These are phyloP conservation scores for Hesperophylax magnus DNA, from an alignment of 1,140 invertebrate genomes.

Conservation along the genomic window DNA sequence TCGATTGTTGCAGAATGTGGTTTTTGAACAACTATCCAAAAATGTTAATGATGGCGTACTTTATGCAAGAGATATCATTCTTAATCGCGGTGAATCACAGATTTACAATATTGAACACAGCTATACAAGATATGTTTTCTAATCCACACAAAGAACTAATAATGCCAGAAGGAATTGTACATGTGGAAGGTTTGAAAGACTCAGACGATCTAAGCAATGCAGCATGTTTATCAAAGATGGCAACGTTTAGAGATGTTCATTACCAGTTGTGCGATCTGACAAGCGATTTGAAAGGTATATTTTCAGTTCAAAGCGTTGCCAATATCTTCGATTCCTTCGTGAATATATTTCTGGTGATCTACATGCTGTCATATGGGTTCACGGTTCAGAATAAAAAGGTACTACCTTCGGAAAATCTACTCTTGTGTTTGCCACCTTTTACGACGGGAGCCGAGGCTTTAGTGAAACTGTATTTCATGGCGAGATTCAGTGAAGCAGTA, in stretches of 20 bases:
- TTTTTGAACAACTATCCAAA: neutral
- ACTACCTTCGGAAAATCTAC: neutral
- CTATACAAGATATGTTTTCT: neutral
- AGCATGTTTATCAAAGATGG: neutral
- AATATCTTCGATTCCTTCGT: conserved; percentile 6
- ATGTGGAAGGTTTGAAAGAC: neutral
- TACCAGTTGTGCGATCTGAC: conserved; percentile 24
- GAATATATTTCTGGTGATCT: neutral
- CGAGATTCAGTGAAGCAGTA: neutral
- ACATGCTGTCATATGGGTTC: neutral
- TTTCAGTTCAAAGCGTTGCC: neutral
- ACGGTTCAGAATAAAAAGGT: neutral
- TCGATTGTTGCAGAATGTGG: neutral
- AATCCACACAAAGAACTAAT: neutral
- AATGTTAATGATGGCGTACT: neutral
- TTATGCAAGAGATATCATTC: neutral
- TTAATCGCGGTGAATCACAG: neutral
- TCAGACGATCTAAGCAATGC: no score
- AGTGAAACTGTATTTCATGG: conserved; percentile 17
- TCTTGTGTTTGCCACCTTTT: neutral
- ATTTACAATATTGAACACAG: neutral
- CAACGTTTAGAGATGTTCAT: conserved; percentile 1
- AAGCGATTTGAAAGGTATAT: neutral
- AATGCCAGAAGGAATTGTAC: neutral
- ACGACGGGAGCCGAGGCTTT: neutral